phyloP scores from a whole-genome alignment of 2,113 vertebrate species.

The Pollimyrus isidori region DNA sequence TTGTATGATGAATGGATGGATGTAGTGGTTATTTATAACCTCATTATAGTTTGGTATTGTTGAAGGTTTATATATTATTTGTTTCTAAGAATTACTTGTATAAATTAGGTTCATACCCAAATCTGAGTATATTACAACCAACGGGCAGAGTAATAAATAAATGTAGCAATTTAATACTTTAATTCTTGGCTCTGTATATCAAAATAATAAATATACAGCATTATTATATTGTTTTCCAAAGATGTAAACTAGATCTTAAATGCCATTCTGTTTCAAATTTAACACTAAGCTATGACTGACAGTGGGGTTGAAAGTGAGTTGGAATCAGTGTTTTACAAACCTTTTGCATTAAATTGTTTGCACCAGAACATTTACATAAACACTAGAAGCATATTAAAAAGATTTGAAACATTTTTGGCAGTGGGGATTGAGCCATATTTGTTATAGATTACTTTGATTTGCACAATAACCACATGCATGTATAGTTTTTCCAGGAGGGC shows the following conservation, averaged over 20 bases:
- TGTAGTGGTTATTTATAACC: background rate
- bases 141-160: background rate
- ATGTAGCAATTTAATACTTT: background rate
- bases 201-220: background rate
- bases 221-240: background rate
- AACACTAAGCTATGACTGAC: background rate
- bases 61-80: background rate
- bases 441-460: background rate
- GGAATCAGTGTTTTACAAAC: background rate
- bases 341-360: background rate
- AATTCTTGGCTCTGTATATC: background rate
- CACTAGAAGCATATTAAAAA: background rate
- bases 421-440: background rate
- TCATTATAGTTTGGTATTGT: background rate
- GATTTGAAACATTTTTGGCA: background rate
- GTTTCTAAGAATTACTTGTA: background rate
- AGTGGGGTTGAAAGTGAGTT: background rate
- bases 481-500: background rate
- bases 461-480: background rate
- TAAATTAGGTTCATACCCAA: background rate
- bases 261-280: background rate
- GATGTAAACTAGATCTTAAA: background rate
- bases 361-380: background rate
- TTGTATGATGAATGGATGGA: background rate
- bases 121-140: background rate